Conservation (phyloP, 1,140 invertebrate genomes). For the Leptopilina boulardi region DNA sequence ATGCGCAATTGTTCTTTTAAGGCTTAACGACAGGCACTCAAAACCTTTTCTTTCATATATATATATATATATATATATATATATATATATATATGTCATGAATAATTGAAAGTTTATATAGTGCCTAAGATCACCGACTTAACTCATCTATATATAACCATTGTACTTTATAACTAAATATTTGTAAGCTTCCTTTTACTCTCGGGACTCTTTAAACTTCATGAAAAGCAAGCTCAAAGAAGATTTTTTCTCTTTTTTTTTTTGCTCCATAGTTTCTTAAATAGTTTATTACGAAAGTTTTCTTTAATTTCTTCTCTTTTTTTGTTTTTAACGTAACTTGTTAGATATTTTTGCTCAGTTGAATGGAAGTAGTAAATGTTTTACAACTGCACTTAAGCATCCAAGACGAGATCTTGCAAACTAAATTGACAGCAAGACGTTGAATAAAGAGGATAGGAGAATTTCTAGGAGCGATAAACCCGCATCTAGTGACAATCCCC, state of each 20-base stretch:
- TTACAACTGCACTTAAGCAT: constrained; percentile 22
- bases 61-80: too few relatives aligned
- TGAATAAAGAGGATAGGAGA: constrained; percentile 3
- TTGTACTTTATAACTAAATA: constrained; percentile 10
- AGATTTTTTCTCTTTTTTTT: too few relatives aligned
- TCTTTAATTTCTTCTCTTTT: neutral
- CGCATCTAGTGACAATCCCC: neutral
- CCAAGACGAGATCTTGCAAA: neutral
- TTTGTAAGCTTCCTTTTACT: neutral
- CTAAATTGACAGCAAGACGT: constrained; percentile 26
- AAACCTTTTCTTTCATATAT: neutral
- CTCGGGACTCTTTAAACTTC: neutral
- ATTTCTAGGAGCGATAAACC: constrained; percentile 21
- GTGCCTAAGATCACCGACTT: neutral
- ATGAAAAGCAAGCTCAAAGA: neutral
- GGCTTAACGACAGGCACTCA: constrained; percentile 19
- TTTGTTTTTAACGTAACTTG: neutral
- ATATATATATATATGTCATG: too few relatives aligned
- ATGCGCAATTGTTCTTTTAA: neutral
- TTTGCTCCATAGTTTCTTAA: neutral
- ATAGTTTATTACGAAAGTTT: neutral
- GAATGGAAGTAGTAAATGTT: neutral
- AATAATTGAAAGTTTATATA: neutral
- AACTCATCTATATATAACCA: neutral
- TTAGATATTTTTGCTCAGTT: neutral